Conservation (phyloP, 1,140 invertebrate species). For the Melanaphis sacchari region DNA sequence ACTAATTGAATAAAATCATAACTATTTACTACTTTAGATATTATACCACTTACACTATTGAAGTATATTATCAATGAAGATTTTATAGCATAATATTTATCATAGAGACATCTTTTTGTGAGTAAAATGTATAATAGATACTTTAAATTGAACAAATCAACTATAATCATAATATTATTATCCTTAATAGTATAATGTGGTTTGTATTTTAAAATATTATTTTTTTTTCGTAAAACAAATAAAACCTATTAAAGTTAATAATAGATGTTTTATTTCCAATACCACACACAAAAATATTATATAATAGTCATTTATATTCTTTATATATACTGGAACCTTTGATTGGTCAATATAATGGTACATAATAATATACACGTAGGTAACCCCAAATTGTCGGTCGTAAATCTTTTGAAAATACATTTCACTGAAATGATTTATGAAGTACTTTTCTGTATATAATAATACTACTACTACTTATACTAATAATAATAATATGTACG, state of each 20-base stretch:
- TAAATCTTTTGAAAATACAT: slow-evolving; percentile 46
- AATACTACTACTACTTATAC: neutral
- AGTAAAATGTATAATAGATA: no score
- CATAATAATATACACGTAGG: neutral
- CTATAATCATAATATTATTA: neutral
- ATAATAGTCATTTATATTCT: neutral
- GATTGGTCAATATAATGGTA: slow-evolving; percentile 1
- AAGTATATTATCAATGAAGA: no score
- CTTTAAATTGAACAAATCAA: neutral
- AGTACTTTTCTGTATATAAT: neutral
- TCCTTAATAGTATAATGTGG: neutral
- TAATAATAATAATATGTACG: slow-evolving; percentile 47
- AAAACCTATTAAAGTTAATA: neutral
- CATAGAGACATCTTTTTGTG: no score
- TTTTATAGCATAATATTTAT: no score
- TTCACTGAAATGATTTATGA: slow-evolving; percentile 43
- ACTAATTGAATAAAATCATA: no score
- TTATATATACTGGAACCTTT: neutral
- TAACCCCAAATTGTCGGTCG: slow-evolving; percentile 12
- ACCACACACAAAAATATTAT: neutral
- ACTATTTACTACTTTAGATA: no score
- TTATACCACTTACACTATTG: no score
- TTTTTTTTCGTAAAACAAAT: neutral
- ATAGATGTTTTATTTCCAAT: neutral
- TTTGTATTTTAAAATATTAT: neutral